Evolutionary conservation across 1,140 invertebrate species (phyloP).

Genomic region (Oncopodura yosiiana): DNA sequence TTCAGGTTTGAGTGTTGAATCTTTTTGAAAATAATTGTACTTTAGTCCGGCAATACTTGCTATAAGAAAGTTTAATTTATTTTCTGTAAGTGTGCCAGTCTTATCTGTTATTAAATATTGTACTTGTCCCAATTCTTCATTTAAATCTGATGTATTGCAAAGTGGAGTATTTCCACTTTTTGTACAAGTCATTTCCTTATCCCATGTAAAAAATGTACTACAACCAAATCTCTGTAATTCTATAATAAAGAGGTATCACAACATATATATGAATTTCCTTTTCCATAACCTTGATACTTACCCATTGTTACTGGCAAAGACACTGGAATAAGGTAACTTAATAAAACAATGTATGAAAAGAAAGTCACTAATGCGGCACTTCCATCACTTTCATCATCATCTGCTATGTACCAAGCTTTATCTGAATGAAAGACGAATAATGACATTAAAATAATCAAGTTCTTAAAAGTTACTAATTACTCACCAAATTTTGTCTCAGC

Average conservation of each 20-base stretch:
- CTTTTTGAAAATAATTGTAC: too few species aligned
- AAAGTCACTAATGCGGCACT: background rate
- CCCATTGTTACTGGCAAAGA: slow-evolving; percentile 61
- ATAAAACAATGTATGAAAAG: slow-evolving; percentile 44
- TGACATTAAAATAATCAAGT: background rate
- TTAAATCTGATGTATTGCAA: slow-evolving; percentile 59
- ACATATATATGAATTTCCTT: too few species aligned
- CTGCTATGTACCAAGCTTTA: slow-evolving; percentile 8
- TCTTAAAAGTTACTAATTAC: background rate
- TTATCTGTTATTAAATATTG: slow-evolving; percentile 59
- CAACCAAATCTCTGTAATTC: slow-evolving; percentile 60
- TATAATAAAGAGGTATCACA: too few species aligned
- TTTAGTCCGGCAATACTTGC: too few species aligned
- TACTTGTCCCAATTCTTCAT: slow-evolving; percentile 49
- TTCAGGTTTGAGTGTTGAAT: too few species aligned
- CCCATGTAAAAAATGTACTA: slow-evolving; percentile 54
- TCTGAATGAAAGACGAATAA: background rate
- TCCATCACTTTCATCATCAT: background rate
- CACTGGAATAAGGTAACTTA: slow-evolving; percentile 60
- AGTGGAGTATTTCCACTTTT: slow-evolving; percentile 44
- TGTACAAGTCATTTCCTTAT: slow-evolving; percentile 51
- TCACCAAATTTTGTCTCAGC: background rate
- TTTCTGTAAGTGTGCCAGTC: slow-evolving; percentile 66
- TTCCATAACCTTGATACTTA: too few species aligned
- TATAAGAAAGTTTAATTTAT: too few species aligned